These are phyloP conservation scores for Colaptes auratus DNA, from an alignment of 2,113 vertebrate species.

Conservation along the genomic window DNA sequence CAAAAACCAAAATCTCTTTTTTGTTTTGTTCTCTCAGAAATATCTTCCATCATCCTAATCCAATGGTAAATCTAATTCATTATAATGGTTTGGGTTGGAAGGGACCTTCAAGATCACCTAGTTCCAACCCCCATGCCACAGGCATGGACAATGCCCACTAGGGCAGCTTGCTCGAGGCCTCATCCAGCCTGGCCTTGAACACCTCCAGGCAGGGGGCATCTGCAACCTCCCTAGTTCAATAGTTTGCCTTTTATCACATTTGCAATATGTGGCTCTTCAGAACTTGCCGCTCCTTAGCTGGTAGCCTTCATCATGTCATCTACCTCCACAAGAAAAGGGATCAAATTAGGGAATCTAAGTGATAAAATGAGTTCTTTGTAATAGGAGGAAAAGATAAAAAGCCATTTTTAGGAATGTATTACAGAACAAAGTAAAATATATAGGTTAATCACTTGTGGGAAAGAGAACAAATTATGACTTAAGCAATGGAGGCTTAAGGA, in stretches of 20 bases:
- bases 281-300: not conserved
- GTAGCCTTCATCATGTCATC: not conserved
- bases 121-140: too few relatives aligned
- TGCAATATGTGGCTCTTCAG: not conserved
- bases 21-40: not conserved
- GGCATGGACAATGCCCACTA: too few relatives aligned
- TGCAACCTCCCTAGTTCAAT: not conserved
- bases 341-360: constrained; percentile 22
- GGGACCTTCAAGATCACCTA: too few relatives aligned
- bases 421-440: constrained; percentile 15
- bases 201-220: too few relatives aligned
- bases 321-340: not conserved
- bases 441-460: constrained; percentile 12
- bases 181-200: too few relatives aligned
- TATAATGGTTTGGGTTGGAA: too few relatives aligned
- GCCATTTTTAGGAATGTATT: not conserved
- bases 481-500: not conserved
- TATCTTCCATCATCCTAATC: constrained; percentile 14
- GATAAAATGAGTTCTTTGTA: constrained; percentile 15
- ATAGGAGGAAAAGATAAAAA: not conserved
- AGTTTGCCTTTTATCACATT: constrained; percentile 1
- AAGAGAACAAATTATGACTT: constrained; percentile 12
- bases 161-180: too few relatives aligned
- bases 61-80: not conserved
- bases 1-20: not conserved